Percentiles rank a stretch among this genome's conserved stretches.
phyloP scores from a whole-genome alignment of 1,140 invertebrate genomes.

The Diorhabda elongata region DNA sequence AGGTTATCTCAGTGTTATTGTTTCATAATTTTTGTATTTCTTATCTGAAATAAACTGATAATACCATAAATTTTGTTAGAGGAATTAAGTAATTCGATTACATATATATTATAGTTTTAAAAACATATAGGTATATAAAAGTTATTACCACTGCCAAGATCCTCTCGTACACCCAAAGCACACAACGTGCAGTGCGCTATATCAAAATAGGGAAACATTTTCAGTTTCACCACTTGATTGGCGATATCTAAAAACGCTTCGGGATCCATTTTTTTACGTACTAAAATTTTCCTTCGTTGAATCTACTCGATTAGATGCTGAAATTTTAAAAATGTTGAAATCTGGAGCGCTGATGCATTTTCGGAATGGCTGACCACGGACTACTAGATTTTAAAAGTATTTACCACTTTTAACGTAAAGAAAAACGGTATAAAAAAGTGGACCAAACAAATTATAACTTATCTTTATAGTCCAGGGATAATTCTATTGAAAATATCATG shows the following conservation, averaged over 20 bases:
- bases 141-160: slow-evolving; percentile 77
- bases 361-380: slow-evolving; percentile 30
- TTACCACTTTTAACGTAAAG: too few species aligned
- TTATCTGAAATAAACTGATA: too few species aligned
- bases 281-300: neutral
- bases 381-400: slow-evolving; percentile 16
- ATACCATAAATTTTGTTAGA: too few species aligned
- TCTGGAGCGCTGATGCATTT: slow-evolving; percentile 29
- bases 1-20: too few species aligned
- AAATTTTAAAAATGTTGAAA: slow-evolving; percentile 5
- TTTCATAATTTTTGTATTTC: too few species aligned
- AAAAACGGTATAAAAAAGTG: too few species aligned
- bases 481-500: too few species aligned
- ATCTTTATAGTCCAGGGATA: too few species aligned
- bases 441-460: too few species aligned
- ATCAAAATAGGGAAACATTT: slow-evolving; percentile 99
- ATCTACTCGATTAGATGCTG: slow-evolving; percentile 8
- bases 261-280: slow-evolving; percentile 74
- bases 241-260: slow-evolving; percentile 95
- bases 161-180: slow-evolving; percentile 90
- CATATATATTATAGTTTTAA: too few species aligned
- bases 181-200: slow-evolving; percentile 90
- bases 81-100: too few species aligned
- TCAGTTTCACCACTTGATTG: slow-evolving; percentile 96
- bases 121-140: too few species aligned